Base-by-base conservation (phyloP, 2,888 invertebrate species). In the Conchocele bisecta region DNA sequence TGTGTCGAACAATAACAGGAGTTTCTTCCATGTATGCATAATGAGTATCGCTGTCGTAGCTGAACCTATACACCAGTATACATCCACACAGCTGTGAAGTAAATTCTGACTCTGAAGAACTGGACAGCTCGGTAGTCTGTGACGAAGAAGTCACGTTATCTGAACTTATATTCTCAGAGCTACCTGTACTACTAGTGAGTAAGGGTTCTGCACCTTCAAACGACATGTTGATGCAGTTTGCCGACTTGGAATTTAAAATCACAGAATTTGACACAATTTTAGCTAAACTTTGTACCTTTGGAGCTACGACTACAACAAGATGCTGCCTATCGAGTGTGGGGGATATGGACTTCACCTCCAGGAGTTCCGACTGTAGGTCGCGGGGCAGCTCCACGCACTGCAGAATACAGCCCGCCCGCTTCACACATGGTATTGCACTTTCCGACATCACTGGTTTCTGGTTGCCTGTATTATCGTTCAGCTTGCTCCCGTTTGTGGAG, bases 241-340 rank as follows among this genome's bases (percentile, higher is more conserved):
- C n/a, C n/a, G n/a, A n/a, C n/a, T n/a, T 48, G 17, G 46, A 63
- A 29, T 53, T 50, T 11, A 50, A 35, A 50, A 68, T 68, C 67
- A 75, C 74, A 63, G 71, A 65, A 50, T 60, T 65, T 17, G 50
- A 35, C 9, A 33, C 31, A 24, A 24, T 24, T 22, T 26, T 31
- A 28, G 31, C 42, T 13, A 41, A 22, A 20, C 20, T 37, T 53
- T 59, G 24, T 28, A 22, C 46, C 31, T 35, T 78, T 24, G 86
- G 85, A n/a, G 86, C 83, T 42, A 86, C 83, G 11, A 86, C 85
- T 3, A 91, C 91, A 48, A 96, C 90, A 60, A 96, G 86, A 88
- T 95, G 94, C 71, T 93, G 93, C 73, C 94, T 94, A 86, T 95
- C 95, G 74, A 93, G 93, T 0, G 94, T 94, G 0, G 95, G 94